These are phyloP conservation scores for Eulemur rufifrons DNA, from an alignment of 2,113 vertebrate genomes.

Conservation along the genomic window DNA sequence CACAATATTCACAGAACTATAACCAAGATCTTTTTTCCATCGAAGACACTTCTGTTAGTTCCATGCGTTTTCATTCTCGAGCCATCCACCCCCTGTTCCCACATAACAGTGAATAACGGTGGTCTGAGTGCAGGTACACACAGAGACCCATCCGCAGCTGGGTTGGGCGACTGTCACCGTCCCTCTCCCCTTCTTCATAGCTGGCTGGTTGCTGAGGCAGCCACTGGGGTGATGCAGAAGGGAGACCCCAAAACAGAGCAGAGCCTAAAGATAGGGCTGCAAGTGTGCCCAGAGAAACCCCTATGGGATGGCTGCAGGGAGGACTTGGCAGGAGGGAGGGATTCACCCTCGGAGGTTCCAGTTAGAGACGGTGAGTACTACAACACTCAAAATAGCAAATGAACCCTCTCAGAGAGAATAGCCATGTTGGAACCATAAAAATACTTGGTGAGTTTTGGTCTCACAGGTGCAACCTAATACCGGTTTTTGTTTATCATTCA, in stretches of 20 bases:
- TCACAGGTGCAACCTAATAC: neutral
- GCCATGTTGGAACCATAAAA: neutral
- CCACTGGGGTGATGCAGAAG: neutral
- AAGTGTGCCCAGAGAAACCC: neutral
- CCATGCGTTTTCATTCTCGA: neutral
- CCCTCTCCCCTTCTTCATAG: neutral
- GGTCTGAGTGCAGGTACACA: neutral
- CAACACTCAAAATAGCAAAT: neutral
- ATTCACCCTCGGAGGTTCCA: neutral
- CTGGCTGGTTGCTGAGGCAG: neutral
- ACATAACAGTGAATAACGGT: neutral
- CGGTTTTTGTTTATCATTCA: slow-evolving; percentile 5
- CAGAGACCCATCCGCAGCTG: neutral
- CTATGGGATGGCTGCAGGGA: neutral
- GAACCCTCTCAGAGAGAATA: slow-evolving; percentile 17
- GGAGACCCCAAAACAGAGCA: neutral
- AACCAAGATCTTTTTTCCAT: neutral
- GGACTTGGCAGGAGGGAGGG: neutral
- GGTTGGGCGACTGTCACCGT: neutral
- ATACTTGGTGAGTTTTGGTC: neutral
- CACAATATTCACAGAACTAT: neutral
- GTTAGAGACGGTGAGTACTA: neutral
- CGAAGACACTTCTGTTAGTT: neutral
- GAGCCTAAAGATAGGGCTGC: neutral
- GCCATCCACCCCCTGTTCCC: no score